Base-by-base conservation (phyloP, 2,888 invertebrate genomes). In the Drosophila conformis region DNA sequence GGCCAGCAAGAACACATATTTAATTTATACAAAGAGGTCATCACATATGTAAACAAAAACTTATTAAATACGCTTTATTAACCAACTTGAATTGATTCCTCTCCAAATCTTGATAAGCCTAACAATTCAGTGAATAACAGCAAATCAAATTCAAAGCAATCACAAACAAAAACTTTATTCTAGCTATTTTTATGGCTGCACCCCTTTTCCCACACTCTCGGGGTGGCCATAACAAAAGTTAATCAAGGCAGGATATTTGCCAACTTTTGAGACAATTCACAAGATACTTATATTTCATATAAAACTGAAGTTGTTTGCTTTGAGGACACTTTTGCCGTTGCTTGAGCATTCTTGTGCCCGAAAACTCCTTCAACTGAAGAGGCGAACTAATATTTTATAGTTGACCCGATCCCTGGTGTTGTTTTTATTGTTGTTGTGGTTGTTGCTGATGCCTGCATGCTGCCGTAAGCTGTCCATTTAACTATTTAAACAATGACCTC, bases 401-500 rank as follows among this genome's bases (percentile, higher is more conserved):
- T 29, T 31, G 56, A 29, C 27, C 33, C 10, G 27, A 38, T 38
- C n/a, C 18, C 3, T 27, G 27, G 54, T 38, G 21, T n/a, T 11
- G 21, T 31, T 11, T 18, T 7, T 48, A 2, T 33, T 33, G 11
- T 10, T 31, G 31, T 31, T 31, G 31, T 11, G 2, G 7, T 25
- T 38, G 25, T 25, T 25, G 46, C 8, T 15, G 36, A 6, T 38
- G 40, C 40, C 31, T 31, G 10, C 31, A 3, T 48, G 48, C 13
- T 8, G 3, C 27, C 27, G 27, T 56, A 40, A 57, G 40, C 31
- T 40, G 54, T 36, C 54, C 54, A 21, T 35, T 73, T 61, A 69
- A 69, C 59, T 54, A 63, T 71, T 76, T 67, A 76, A 76, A 66
- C 74, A 61, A 52, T 62, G 57, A 65, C 69, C 76, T 40, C 40